These are phyloP conservation scores for Nasonovia ribisnigri DNA, from an alignment of 2,888 invertebrate species.

Conservation along the genomic window DNA sequence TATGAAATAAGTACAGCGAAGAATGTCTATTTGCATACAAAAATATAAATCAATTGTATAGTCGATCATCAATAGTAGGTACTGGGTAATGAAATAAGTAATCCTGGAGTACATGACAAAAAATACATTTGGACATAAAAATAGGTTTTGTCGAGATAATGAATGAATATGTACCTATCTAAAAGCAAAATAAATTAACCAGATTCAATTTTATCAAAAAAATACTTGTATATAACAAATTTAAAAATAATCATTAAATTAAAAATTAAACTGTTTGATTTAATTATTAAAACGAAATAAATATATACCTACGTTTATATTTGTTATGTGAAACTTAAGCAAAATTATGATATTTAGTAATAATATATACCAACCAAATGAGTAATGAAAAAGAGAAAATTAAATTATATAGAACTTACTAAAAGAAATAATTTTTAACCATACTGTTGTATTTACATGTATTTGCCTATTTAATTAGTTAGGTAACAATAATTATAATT, in stretches of 20 bases:
- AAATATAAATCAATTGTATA: not conserved
- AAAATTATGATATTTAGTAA: not conserved
- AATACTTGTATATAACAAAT: too few relatives aligned
- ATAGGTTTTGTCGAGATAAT: too few relatives aligned
- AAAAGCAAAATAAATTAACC: too few relatives aligned
- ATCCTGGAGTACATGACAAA: too few relatives aligned
- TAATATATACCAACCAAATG: not conserved
- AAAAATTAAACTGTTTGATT: not conserved
- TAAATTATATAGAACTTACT: not conserved
- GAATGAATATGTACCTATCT: too few relatives aligned
- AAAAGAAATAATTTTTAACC: not conserved
- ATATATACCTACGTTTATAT: not conserved
- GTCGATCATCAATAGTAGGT: too few relatives aligned
- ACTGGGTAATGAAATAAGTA: too few relatives aligned
- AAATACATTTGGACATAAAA: too few relatives aligned
- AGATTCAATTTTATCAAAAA: too few relatives aligned
- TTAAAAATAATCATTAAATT: not conserved
- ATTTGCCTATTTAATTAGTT: not conserved
- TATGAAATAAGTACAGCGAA: not conserved
- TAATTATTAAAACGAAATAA: not conserved
- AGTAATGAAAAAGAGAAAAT: not conserved
- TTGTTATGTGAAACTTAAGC: not conserved
- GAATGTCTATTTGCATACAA: not conserved
- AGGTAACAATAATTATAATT: not conserved
- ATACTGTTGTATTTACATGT: not conserved